Base-by-base conservation (phyloP, 2,113 vertebrate genomes). In the Manacus vitellinus region DNA sequence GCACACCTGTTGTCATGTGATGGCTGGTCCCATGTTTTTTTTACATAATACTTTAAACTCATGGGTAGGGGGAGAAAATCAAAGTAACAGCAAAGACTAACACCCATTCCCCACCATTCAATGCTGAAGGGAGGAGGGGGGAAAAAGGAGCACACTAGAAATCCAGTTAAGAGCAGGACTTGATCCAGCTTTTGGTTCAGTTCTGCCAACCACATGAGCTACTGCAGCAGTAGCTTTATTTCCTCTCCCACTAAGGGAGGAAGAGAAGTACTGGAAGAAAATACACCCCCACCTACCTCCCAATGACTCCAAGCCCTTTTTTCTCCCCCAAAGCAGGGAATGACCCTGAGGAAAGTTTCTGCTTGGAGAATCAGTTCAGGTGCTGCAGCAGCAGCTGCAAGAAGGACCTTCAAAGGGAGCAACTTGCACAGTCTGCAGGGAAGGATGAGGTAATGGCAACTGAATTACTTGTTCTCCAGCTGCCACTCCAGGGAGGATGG, bases 381-480 rank as follows among this genome's bases (percentile, higher is more conserved):
- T 95, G 52, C 74, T 93, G 74, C 87, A 68, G 65, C 62, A 92
- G 66, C 67, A 80, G 62, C 81, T 91, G 55, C 70, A 90, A 76
- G 70, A 51, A 87, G 71, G 74, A 92, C 86, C 91, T 95, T 89
- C 91, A 85, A 85, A 95, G 19, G 68, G 56, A 89, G 39, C 68
- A 61, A 52, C 76, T 70, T 91, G 70, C 27, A 68, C 27, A 94
- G 46, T 37, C 56, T 88, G 72, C 68, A 94, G 92, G 72, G 61
- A 66, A 80, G 59, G 63, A 73, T 85, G 90, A 96, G 92, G 95
- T 93, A 94, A 89, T 86, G 94, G 90, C 95, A 93, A 81, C 94
- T 78, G 85, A 93, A 92, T 31, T 82, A 35, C 1, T 72, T 55
- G 66, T 82, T 94, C 56, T 96, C n/a, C 90, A 95, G 88, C 75